Evolutionary conservation across 2,888 invertebrate species (phyloP), one percentile per base, ranked within the genome.

Genomic region (Philhelius pedissequus): DNA sequence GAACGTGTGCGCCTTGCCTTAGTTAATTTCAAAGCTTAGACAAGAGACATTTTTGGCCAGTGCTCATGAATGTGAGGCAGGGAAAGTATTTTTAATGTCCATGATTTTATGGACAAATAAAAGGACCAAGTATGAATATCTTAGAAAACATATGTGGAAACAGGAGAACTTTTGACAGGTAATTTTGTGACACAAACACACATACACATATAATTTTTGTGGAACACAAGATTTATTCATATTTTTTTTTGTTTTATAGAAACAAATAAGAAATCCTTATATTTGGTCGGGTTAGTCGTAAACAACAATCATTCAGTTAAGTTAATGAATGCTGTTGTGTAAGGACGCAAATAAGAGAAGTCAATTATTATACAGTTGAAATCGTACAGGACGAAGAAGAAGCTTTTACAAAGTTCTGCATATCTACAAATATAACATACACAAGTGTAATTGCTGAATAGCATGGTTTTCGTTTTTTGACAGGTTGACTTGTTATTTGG

Each of bases 91-190:
- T 75, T 70, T 43, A 75, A 75, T 70, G 38, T 45, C 54, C 48
- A 62, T 75, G 62, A 80, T 70, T 81, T 58, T 15, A 20, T 20
- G 22, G 54, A 30, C 45, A 74, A 32, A 60, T 54, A 52, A 62
- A 40, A 25, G 50, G 52, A 52, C 60, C 43, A 68, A 43, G 4
- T 64, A 45, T 22, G 40, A 3, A 35, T 56, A 35, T 20, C 56
- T 20, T 22, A n/a, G 5, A 15, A 15, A 35, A 22, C 35, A 35
- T 35, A 58, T 58, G 56, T 15, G 38, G 22, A 18, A 40, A 43
- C 6, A 69, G 74, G 64, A 32, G 38, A 81, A 75, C 18, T 75
- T 81, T 68, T 83, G 83, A 78, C 78, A 78, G 78, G 74, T 83
- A 78, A 75, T 83, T 78, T 78, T 38, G 20, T 50, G 11, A 18